phyloP scores from a whole-genome alignment of 1,140 invertebrate genomes.

The Lordiphosa collinella region DNA sequence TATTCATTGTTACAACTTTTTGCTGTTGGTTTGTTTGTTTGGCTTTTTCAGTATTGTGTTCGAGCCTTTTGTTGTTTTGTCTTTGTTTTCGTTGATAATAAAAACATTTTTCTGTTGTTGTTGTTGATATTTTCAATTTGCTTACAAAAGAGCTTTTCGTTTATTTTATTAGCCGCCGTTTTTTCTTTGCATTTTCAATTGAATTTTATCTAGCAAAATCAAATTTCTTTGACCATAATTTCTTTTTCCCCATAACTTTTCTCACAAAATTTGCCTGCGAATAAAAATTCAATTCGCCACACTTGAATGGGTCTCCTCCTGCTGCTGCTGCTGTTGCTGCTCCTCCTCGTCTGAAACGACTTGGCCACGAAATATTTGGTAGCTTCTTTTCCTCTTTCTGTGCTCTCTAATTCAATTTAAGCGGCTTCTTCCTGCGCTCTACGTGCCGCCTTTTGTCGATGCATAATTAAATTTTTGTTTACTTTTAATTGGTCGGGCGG shows the following conservation, averaged over 20 bases:
- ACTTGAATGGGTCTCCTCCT: conserved; percentile 53
- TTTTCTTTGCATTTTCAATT: conserved; percentile 28
- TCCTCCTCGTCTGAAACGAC: background rate
- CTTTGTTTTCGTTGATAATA: conserved; percentile 22
- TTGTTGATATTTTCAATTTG: conserved; percentile 79
- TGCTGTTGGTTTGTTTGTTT: conserved; percentile 45
- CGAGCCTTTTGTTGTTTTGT: conserved; percentile 17
- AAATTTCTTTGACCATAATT: conserved; percentile 74
- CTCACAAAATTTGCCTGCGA: conserved; percentile 42
- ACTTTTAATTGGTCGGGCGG: conserved; percentile 71
- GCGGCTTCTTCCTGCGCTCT: conserved; percentile 16
- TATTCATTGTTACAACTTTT: conserved; percentile 29
- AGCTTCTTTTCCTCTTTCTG: conserved; percentile 1
- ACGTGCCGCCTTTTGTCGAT: conserved; percentile 44
- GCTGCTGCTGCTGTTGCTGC: background rate
- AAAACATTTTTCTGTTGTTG: conserved; percentile 31
- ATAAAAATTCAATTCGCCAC: conserved; percentile 71
- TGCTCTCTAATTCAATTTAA: conserved; percentile 60
- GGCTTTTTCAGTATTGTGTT: conserved; percentile 43
- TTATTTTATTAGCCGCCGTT: conserved; percentile 76
- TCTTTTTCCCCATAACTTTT: conserved; percentile 1
- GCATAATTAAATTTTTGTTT: conserved; percentile 79
- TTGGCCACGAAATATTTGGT: conserved; percentile 45
- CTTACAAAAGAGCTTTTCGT: conserved; percentile 74
- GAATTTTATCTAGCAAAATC: conserved; percentile 62